Base-by-base conservation (phyloP, 2,888 invertebrate genomes). In the Trichopoda pennipes region DNA sequence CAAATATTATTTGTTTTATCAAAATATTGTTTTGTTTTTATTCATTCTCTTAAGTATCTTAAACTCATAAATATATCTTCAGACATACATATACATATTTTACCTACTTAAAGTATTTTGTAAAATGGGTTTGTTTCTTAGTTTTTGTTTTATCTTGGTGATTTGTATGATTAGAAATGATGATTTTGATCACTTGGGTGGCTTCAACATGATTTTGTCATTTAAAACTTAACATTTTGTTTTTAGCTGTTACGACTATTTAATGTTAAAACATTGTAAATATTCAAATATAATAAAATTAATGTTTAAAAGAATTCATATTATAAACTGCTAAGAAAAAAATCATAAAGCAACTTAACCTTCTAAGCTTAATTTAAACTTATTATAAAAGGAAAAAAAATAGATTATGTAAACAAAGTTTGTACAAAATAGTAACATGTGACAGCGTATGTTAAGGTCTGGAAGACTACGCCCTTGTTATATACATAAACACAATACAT, bases 61-160 rank as follows among this genome's bases (percentile, higher is more conserved):
- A 78, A 47, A 53, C 74, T 78, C 69, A 77, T 77, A 81, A 81
- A 76, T 75, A 58, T 76, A 61, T 55, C 32, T 69, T 35, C 35
- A 69, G 47, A 76, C 60, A 58, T 35, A 76, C 53, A 66, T 49
- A 63, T n/a, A n/a, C n/a, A n/a, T 19, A 60, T 73, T 78, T 73
- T 38, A 51, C 68, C 51, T 73, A 73, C 72, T 53, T 66, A 66
- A 73, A 64, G 17, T 72, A 60, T 72, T 78, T 66, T 14, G 23
- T 38, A 56, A 66, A 61, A 47, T 21, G 16, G 28, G 6, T n/a
- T 60, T 44, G 23, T 69, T 44, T 44, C 21, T 47, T 55, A 19
- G 28, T 28, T 28, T 38, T n/a, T 12, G 44, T 55, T 16, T 32
- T 23, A 19, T 9, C 3, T 68, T 44, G 19, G n/a, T 2, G 32